These are phyloP conservation scores for Palythoa heliodiscus DNA, from an alignment of 92 coral and sea anemone species.

Conservation along the genomic window DNA sequence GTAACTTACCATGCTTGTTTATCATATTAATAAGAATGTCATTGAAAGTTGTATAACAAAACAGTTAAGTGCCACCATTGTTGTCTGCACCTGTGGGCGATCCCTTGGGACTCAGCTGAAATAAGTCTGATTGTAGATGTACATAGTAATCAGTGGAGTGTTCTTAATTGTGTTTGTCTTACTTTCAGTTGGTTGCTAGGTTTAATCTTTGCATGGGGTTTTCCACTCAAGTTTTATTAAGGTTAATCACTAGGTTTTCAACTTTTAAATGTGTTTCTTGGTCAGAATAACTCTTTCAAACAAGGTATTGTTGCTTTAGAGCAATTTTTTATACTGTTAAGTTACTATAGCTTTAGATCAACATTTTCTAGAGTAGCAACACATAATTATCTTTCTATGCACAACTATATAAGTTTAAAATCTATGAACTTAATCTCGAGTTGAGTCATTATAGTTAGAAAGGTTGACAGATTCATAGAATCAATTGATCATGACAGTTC, in stretches of 20 bases:
- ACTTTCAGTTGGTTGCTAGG: conserved; percentile 28
- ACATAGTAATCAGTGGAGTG: background rate
- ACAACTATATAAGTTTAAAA: too few relatives aligned
- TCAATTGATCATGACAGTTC: too few relatives aligned
- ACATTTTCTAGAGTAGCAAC: too few relatives aligned
- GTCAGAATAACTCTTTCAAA: background rate
- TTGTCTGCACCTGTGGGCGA: background rate
- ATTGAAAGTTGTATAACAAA: conserved; percentile 1
- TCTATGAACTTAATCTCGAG: too few relatives aligned
- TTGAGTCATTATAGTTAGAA: too few relatives aligned
- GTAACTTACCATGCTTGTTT: conserved; percentile 4
- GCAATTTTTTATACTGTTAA: too few relatives aligned
- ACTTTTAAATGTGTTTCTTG: background rate
- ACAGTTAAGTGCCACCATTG: background rate
- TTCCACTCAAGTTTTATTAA: background rate
- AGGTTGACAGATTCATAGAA: too few relatives aligned
- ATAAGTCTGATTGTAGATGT: background rate
- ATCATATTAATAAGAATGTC: conserved; percentile 17
- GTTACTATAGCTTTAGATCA: too few relatives aligned
- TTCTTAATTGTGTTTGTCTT: background rate
- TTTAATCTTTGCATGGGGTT: background rate
- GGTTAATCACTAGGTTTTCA: background rate
- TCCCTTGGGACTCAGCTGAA: background rate
- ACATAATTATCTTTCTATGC: too few relatives aligned
- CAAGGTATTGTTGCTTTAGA: too few relatives aligned